Percentiles rank a stretch among this genome's conserved stretches.
Conservation (phyloP, 2,113 vertebrate species). For the Oceanites oceanicus region DNA sequence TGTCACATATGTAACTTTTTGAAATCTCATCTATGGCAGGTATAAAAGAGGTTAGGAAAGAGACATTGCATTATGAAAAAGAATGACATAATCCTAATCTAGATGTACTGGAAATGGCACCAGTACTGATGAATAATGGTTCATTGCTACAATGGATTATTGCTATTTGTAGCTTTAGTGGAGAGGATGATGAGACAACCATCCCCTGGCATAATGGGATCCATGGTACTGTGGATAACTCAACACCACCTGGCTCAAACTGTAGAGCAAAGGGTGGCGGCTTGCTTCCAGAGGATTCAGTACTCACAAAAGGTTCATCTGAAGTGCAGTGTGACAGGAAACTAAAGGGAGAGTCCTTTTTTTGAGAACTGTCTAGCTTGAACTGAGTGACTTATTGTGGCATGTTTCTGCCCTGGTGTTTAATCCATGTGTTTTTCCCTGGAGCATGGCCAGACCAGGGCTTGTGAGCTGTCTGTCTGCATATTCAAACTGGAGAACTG, state of each 20-base stretch:
- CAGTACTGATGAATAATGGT: background rate
- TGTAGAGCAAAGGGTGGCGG: background rate
- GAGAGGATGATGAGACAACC: background rate
- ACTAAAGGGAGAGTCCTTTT: background rate
- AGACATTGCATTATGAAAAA: background rate
- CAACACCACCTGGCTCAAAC: background rate
- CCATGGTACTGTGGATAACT: too few species aligned
- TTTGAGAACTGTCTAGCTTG: background rate
- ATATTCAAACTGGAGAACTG: background rate
- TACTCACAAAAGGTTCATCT: background rate
- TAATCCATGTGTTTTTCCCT: background rate
- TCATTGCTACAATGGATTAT: background rate
- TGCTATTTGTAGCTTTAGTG: background rate
- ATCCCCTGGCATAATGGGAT: background rate
- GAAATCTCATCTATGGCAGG: background rate
- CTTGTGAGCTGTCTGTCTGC: background rate
- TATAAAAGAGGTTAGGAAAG: background rate
- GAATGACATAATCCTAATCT: background rate
- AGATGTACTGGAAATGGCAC: background rate
- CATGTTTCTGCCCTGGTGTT: background rate
- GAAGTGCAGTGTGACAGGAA: background rate
- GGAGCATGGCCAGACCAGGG: background rate
- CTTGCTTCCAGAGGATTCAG: background rate
- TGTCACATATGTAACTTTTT: background rate
- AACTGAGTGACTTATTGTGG: background rate